Conservation (phyloP, 2,888 invertebrate genomes). For the Acanthosepion lycidas region DNA sequence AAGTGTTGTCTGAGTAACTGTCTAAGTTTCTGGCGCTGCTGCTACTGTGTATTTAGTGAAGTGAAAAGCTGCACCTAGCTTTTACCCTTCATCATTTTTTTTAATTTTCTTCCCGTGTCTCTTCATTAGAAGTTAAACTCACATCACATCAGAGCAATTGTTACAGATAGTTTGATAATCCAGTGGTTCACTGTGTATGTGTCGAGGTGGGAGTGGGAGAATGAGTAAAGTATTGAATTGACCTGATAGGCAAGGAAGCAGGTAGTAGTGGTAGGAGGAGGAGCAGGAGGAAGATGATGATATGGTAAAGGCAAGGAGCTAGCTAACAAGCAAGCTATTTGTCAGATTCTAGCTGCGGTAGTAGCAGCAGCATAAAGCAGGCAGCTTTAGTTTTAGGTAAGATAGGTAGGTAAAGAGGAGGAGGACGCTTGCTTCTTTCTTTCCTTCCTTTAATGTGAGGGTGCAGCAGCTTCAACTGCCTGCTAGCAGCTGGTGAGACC, state of each 20-base stretch:
- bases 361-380: neutral
- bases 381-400: neutral
- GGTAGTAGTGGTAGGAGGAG: neutral
- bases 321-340: conserved; percentile 42
- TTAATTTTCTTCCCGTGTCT: neutral
- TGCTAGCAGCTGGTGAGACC: conserved; percentile 25
- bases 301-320: conserved; percentile 23
- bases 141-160: neutral
- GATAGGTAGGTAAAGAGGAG: conserved; percentile 23
- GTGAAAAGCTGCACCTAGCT: neutral
- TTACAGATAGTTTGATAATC: conserved; percentile 21
- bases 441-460: neutral
- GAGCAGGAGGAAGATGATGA: neutral
- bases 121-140: neutral
- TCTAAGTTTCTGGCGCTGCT: neutral
- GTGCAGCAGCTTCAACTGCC: neutral
- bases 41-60: conserved; percentile 2
- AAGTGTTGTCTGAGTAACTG: neutral
- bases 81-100: neutral
- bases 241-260: conserved; percentile 15
- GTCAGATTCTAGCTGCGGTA: neutral
- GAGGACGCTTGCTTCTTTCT: conserved; percentile 35
- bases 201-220: neutral
- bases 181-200: neutral
- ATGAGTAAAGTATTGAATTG: neutral